phyloP scores from a whole-genome alignment of 1,140 invertebrate genomes.

The Magallana gigas region DNA sequence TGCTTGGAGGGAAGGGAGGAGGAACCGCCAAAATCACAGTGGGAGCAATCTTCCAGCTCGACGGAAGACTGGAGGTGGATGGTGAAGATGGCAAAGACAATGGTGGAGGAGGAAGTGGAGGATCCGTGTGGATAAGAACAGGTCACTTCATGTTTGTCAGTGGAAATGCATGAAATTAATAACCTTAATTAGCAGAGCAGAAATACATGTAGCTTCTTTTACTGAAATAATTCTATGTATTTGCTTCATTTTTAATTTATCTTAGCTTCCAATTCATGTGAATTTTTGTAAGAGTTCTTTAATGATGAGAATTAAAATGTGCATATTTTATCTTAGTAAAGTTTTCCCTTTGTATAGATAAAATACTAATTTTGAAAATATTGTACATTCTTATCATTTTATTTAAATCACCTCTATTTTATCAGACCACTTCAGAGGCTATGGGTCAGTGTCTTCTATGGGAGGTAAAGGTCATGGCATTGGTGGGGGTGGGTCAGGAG shows the following conservation, averaged over 20 bases:
- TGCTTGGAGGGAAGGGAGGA: constrained; percentile 62
- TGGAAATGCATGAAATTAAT: too few species aligned
- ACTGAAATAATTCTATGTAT: too few species aligned
- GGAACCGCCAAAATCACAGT: constrained; percentile 65
- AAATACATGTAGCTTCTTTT: too few species aligned
- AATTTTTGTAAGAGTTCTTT: too few species aligned
- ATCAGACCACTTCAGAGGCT: constrained; percentile 66
- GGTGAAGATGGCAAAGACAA: constrained; percentile 53
- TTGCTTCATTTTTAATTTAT: too few species aligned
- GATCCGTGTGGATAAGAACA: constrained; percentile 67
- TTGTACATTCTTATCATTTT: too few species aligned
- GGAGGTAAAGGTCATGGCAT: constrained; percentile 63
- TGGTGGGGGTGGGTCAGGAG: constrained; percentile 69
- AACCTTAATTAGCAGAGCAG: too few species aligned
- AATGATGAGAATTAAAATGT: too few species aligned
- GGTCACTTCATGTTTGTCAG: background rate
- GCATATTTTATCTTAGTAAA: too few species aligned
- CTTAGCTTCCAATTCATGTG: too few species aligned
- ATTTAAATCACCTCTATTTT: background rate
- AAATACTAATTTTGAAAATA: too few species aligned
- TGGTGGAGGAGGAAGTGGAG: constrained; percentile 70
- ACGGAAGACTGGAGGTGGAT: constrained; percentile 68
- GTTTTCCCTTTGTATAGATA: too few species aligned
- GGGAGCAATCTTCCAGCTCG: constrained; percentile 63
- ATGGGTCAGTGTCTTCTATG: constrained; percentile 66